phyloP scores from a whole-genome alignment of 1,140 invertebrate genomes.

The Drosophila pseudoobscura region DNA sequence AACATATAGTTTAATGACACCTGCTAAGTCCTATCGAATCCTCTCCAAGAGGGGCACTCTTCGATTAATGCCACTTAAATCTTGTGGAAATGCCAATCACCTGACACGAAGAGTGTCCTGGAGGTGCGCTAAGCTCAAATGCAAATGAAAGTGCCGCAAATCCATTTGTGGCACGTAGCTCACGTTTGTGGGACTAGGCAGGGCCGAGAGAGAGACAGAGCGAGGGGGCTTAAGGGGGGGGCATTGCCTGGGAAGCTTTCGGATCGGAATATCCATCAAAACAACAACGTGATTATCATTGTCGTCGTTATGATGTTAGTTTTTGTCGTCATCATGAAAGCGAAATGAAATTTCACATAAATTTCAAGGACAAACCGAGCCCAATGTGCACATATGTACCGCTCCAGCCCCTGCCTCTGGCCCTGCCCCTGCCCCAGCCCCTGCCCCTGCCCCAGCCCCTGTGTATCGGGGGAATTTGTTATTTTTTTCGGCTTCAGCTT shows the following conservation, averaged over 20 bases:
- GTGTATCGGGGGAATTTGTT: conserved; percentile 34
- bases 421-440: neutral
- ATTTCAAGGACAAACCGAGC: conserved; percentile 75
- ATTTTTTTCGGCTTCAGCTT: conserved; percentile 11
- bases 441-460: too few relatives aligned
- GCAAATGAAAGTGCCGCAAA: conserved; percentile 18
- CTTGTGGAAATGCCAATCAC: conserved; percentile 18
- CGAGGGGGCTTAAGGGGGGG: neutral
- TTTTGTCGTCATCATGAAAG: conserved; percentile 42
- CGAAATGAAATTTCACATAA: conserved; percentile 65
- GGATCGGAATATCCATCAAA: conserved; percentile 33
- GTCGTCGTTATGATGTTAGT: conserved; percentile 15
- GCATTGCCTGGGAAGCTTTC: neutral
- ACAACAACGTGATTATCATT: conserved; percentile 24
- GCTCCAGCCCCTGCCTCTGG: too few relatives aligned
- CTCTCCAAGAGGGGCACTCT: too few relatives aligned
- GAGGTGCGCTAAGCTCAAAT: neutral
- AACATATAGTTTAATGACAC: too few relatives aligned
- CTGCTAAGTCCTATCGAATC: too few relatives aligned
- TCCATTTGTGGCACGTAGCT: conserved; percentile 53
- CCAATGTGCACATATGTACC: conserved; percentile 20
- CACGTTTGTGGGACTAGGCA: conserved; percentile 25
- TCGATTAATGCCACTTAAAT: neutral
- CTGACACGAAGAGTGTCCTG: neutral
- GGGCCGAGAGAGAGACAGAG: neutral